A percentile compares a stretch with the other conserved stretches of the same genome.
These are phyloP conservation scores for Phalacrocorax aristotelis DNA, from an alignment of 2,113 vertebrate species.

Conservation along the genomic window DNA sequence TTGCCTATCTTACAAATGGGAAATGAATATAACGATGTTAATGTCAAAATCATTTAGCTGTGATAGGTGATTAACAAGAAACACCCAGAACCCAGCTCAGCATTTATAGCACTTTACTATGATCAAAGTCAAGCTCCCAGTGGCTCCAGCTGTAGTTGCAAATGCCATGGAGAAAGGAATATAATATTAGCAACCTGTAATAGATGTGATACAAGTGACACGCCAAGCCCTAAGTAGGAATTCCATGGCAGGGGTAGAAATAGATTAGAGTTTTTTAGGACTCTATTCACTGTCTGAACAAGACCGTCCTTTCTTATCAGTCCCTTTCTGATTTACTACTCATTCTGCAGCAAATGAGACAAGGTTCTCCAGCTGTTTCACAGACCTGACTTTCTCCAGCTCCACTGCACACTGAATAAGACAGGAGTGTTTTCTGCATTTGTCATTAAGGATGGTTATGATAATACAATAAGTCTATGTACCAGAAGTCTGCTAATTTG, in stretches of 20 bases:
- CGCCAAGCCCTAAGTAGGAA: neutral
- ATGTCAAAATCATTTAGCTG: neutral
- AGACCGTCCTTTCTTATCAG: neutral
- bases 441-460: neutral
- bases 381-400: neutral
- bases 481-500: neutral
- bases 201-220: neutral
- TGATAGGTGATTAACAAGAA: neutral
- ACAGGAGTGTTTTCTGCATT: neutral
- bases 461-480: neutral
- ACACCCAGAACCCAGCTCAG: neutral
- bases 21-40: neutral
- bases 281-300: neutral
- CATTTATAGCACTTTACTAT: neutral
- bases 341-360: neutral
- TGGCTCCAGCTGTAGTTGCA: neutral
- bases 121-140: neutral
- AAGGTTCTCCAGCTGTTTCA: neutral
- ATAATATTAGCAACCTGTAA: neutral
- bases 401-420: neutral
- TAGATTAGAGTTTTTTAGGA: neutral
- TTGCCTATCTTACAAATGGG: neutral
- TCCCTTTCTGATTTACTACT: neutral
- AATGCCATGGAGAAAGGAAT: neutral
- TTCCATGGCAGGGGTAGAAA: neutral